Base-by-base conservation (phyloP, 2,113 vertebrate species). In the Bujurquina vittata region DNA sequence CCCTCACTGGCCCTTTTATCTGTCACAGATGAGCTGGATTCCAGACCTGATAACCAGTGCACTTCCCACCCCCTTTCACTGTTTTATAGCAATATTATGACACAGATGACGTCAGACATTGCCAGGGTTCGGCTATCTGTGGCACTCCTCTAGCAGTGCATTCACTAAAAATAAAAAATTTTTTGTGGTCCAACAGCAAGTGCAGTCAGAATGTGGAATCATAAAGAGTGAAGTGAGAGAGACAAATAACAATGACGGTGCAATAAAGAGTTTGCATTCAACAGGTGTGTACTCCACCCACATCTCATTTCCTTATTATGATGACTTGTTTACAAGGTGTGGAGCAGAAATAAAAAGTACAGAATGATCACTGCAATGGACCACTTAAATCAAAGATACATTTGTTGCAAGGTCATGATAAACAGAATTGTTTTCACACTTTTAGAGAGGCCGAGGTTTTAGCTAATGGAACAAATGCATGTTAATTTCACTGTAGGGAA, bases 1-100 rank as follows among this genome's bases (percentile, higher is more conserved):
- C 90, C 91, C 86, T 92, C 81, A 46, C 79, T 83, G 89, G 83
- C 89, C 63, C 63, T 90, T 91, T 83, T 90, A 92, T 92, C 90
- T 80, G 85, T 85, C 86, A 87, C 86, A 89, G 80, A 91, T 76
- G 87, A 89, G 82, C 88, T 85, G 89, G 89, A 91, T 91, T 90
- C 80, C 86, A 74, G 75, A 59, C 84, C 79, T 81, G 87, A 89
- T 89, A 82, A 77, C 73, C 52, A 40, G 40, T 5, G 49, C 2
- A 46, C 77, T 72, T 52, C 79, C 85, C 3, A 15, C 23, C 22
- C 75, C 56, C 20, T 72, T 86, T 87, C 65, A 76, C 63, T 9
- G 65, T 49, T 93, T 90, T 85, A 91, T 81, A 83, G 58, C 86
- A 75, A 20, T 79, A 75, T 46, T 61, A 60, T 65, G 31, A 22